phyloP scores from a whole-genome alignment of 2,888 invertebrate species.

The Hirtodrosophila trivittata region DNA sequence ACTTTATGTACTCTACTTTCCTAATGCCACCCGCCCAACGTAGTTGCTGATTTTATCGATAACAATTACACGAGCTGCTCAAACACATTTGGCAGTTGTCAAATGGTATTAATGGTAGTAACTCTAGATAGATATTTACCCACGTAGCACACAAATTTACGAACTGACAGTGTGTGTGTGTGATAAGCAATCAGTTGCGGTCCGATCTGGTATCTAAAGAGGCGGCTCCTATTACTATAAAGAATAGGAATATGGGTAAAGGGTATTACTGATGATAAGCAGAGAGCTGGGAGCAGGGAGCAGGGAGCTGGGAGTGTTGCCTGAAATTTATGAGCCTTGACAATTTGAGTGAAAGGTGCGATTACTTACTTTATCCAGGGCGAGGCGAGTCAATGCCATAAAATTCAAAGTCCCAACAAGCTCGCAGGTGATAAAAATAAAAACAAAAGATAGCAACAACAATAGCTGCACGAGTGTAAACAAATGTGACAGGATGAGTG shows the following conservation, averaged over 20 bases:
- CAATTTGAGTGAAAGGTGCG: constrained; percentile 46
- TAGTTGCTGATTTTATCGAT: constrained; percentile 48
- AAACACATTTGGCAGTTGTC: constrained; percentile 66
- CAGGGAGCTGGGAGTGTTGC: too few relatives aligned
- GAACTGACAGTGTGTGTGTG: not conserved
- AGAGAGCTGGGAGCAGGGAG: too few relatives aligned
- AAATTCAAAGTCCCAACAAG: constrained; percentile 39
- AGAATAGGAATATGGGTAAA: too few relatives aligned
- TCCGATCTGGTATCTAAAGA: constrained; percentile 5
- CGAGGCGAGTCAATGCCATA: constrained; percentile 39
- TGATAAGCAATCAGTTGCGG: constrained; percentile 42
- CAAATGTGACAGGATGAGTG: constrained; percentile 43
- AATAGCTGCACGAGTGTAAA: constrained; percentile 36
- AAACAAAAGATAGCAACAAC: not conserved
- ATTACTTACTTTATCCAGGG: constrained; percentile 17
- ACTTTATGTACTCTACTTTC: constrained; percentile 35
- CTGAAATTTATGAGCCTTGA: constrained; percentile 62
- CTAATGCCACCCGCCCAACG: too few relatives aligned
- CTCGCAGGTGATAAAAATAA: constrained; percentile 52
- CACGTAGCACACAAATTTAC: not conserved
- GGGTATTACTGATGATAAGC: too few relatives aligned
- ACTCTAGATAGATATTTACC: not conserved
- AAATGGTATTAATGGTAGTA: constrained; percentile 56
- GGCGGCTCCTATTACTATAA: constrained; percentile 2
- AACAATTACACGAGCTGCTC: constrained; percentile 56